Evolutionary conservation across 2,113 vertebrate species (phyloP), one percentile per base, ranked within the genome.

Genomic region (Platysternon megacephalum): DNA sequence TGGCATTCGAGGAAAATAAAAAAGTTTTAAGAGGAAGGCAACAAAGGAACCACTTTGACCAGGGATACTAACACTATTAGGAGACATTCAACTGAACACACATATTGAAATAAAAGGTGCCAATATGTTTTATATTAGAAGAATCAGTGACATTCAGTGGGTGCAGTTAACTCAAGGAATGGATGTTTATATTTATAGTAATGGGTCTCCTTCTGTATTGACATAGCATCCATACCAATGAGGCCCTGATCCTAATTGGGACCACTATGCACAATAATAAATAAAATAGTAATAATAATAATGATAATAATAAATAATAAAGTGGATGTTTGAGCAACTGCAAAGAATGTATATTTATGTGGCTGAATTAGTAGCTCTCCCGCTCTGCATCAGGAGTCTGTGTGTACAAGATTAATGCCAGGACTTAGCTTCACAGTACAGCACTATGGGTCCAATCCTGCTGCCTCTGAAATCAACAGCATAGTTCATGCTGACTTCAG

Each of bases 11-110:
- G 76, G 12, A 61, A 61, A 94, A 85, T 61, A n/a, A 28, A 94
- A 82, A 22, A 95, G 42, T 93, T 95, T 84, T 81, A 83, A 92
- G 76, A 93, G 29, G 53, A 79, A 51, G 26, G 80, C 80, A 93
- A 95, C 90, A 97, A 95, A 95, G 97, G 83, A 96, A 80, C 22
- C 88, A 29, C 82, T 97, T 95, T 96, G 72, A 79, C 88, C 65
- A 48, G 96, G 91, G 84, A 85, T 58, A 89, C 79, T 90, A 92
- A 91, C 92, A 79, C 87, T 78, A 92, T 89, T 92, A 93, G 94
- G 88, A 87, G 95, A 90, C 88, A 89, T 82, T 82, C 85, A 91
- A 52, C 14, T 12, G n/a, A 48, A 53, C 2, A 46, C 44, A 29
- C 55, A 80, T 35, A 76, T n/a, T 65, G 35, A 82, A 91, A 90